Conservation (phyloP, 2,797 vertebrate genomes). For the Micropoecilia bifurca region DNA sequence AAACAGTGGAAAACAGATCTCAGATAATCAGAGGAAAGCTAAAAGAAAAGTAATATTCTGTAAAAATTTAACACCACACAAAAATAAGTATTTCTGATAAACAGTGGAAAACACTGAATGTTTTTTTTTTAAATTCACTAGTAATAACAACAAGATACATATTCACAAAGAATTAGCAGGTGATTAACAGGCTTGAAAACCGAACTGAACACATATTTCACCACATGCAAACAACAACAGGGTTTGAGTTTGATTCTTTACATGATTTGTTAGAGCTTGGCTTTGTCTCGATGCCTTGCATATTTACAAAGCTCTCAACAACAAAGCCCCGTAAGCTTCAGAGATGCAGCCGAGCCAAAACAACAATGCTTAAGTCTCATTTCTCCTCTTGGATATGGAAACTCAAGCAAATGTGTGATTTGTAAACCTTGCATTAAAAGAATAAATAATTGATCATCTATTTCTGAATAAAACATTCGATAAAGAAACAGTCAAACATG, state of each 20-base stretch:
- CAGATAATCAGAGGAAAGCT: constrained; percentile 13
- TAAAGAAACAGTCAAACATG: not conserved
- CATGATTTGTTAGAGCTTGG: constrained; percentile 48
- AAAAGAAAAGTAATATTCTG: constrained; percentile 7
- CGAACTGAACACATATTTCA: constrained; percentile 22
- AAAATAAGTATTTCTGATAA: not conserved
- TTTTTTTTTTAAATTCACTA: constrained; percentile 34
- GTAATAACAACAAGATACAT: constrained; percentile 4
- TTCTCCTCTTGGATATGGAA: constrained; percentile 24
- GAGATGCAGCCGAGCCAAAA: constrained; percentile 2
- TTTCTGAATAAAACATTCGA: constrained; percentile 12
- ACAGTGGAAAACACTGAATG: constrained; percentile 14
- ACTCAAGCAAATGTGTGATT: constrained; percentile 31
- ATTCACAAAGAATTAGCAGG: constrained; percentile 1
- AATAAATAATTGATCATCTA: constrained; percentile 20
- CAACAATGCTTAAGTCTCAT: constrained; percentile 7
- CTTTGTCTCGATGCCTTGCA: constrained; percentile 30
- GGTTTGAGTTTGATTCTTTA: constrained; percentile 44
- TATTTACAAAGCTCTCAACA: constrained; percentile 46
- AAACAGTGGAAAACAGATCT: constrained; percentile 1
- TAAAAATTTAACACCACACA: constrained; percentile 31
- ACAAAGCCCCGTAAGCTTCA: constrained; percentile 30
- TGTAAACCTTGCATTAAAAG: constrained; percentile 11
- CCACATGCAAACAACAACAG: constrained; percentile 35
- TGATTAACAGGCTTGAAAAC: constrained; percentile 12